Evolutionary conservation across 2,888 invertebrate genomes (phyloP).

Genomic region (Drosophila barbarae): DNA sequence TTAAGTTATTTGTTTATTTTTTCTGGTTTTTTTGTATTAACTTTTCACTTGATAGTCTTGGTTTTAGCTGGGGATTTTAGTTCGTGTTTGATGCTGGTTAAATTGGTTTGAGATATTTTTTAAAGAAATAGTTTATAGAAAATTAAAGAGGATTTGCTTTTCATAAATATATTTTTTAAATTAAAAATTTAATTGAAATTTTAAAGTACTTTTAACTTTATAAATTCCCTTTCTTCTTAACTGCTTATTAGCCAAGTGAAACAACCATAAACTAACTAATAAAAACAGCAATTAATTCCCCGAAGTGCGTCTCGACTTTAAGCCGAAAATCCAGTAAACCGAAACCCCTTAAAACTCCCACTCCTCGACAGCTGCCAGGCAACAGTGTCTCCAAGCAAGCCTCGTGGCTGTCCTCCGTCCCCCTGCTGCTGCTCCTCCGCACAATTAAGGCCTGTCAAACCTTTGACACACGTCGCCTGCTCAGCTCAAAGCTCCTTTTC

Average conservation of each 20-base stretch:
- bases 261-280: conserved; percentile 3
- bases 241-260: neutral
- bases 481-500: conserved; percentile 23
- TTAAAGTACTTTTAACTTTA: neutral
- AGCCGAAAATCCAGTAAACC: conserved; percentile 21
- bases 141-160: neutral
- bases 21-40: neutral
- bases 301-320: conserved; percentile 7
- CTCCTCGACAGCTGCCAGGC: conserved; percentile 7
- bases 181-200: neutral
- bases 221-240: neutral
- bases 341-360: neutral
- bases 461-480: conserved; percentile 68
- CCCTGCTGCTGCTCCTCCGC: conserved; percentile 16
- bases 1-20: neutral
- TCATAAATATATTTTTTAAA: neutral
- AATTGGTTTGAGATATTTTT: too few relatives aligned
- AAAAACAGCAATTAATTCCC: conserved; percentile 5
- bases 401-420: neutral
- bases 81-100: too few relatives aligned
- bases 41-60: neutral
- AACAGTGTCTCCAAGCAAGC: neutral
- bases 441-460: conserved; percentile 75
- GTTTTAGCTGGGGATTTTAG: neutral
- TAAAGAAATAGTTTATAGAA: too few relatives aligned